These are phyloP conservation scores for Tricholauxania praeusta DNA, from an alignment of 2,888 invertebrate species.

Conservation along the genomic window DNA sequence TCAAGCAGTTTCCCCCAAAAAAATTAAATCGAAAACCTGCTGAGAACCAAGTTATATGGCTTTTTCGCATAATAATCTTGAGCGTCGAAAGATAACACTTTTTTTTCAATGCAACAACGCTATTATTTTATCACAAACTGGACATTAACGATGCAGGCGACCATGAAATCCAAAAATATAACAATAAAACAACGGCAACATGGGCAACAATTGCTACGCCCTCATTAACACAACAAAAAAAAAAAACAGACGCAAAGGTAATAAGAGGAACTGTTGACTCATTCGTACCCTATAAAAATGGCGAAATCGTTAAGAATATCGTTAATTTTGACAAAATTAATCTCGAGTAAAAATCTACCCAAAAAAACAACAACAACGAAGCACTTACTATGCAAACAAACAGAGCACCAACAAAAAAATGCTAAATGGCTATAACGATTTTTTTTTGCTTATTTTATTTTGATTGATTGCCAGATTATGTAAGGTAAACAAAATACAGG, in stretches of 20 bases:
- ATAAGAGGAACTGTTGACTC: too few species aligned
- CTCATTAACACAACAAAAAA: slow-evolving; percentile 2
- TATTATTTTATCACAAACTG: slow-evolving; percentile 17
- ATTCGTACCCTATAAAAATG: too few species aligned
- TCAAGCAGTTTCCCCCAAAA: too few species aligned
- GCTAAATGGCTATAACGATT: too few species aligned
- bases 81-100: not conserved
- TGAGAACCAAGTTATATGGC: too few species aligned
- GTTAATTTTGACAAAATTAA: slow-evolving; percentile 9
- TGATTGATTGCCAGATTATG: slow-evolving; percentile 23
- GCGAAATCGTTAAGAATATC: not conserved
- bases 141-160: slow-evolving; percentile 18
- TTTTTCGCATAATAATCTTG: too few species aligned
- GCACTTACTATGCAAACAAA: not conserved
- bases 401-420: too few species aligned
- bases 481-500: slow-evolving; percentile 9
- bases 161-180: slow-evolving; percentile 5
- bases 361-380: not conserved
- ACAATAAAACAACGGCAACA: not conserved
- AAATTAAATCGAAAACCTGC: too few species aligned
- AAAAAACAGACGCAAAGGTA: not conserved
- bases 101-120: slow-evolving; percentile 19
- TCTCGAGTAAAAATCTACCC: not conserved
- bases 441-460: slow-evolving; percentile 5
- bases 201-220: slow-evolving; percentile 3